These are phyloP conservation scores for Acleris sparsana DNA, from an alignment of 2,888 invertebrate genomes.

Conservation along the genomic window DNA sequence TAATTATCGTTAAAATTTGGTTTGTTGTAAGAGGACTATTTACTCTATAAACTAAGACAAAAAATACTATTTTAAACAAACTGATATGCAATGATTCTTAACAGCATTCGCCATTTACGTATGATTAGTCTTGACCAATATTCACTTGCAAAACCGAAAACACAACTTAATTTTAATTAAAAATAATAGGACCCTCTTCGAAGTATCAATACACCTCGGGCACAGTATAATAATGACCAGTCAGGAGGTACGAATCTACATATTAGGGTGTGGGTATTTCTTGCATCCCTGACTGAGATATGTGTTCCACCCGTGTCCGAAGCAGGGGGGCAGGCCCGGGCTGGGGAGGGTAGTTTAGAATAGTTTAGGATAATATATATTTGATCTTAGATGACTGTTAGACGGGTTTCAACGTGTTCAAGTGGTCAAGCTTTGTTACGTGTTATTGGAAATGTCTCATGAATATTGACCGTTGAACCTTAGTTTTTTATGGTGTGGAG, in stretches of 20 bases:
- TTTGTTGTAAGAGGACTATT: too few species aligned
- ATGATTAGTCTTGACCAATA: too few species aligned
- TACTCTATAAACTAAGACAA: too few species aligned
- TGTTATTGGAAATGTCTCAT: neutral
- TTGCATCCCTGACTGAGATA: conserved; percentile 83
- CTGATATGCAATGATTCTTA: too few species aligned
- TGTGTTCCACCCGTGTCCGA: conserved; percentile 77
- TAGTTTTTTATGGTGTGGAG: neutral
- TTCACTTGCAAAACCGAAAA: too few species aligned
- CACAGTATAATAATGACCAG: conserved; percentile 66
- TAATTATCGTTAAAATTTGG: too few species aligned
- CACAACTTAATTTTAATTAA: too few species aligned
- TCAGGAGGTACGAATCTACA: conserved; percentile 79
- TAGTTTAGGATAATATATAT: conserved; percentile 24
- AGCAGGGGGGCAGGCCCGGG: conserved; percentile 68
- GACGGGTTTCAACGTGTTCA: neutral
- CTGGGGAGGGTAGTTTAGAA: conserved; percentile 34
- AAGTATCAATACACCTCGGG: conserved; percentile 56
- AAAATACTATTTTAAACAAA: too few species aligned
- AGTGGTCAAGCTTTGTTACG: neutral
- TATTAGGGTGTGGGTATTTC: conserved; percentile 83
- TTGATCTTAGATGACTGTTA: conserved; percentile 15
- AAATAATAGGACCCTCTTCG: conserved; percentile 9
- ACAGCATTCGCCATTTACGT: too few species aligned
- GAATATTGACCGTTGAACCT: neutral